Percentiles rank a stretch among this genome's conserved stretches.
These are phyloP conservation scores for Penaeus chinensis DNA, from an alignment of 1,140 invertebrate genomes.

Conservation along the genomic window DNA sequence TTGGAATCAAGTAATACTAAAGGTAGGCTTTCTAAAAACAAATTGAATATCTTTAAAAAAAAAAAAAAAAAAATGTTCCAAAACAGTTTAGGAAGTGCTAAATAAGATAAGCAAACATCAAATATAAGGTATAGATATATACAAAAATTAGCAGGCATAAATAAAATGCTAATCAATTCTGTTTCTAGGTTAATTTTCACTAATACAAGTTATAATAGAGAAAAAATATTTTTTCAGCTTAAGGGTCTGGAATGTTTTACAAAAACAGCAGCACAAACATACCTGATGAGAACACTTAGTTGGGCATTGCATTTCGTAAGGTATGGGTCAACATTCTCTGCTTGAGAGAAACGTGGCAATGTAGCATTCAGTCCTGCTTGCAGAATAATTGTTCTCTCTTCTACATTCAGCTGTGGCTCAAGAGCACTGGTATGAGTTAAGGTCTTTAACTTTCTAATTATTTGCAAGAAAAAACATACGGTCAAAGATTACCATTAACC, in stretches of 20 bases:
- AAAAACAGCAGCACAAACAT: not conserved
- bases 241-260: no score
- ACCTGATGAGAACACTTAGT: conserved; percentile 57
- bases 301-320: conserved; percentile 52
- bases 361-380: conserved; percentile 56
- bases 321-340: conserved; percentile 27
- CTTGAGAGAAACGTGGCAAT: conserved; percentile 27
- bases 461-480: not conserved
- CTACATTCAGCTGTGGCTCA: conserved; percentile 60
- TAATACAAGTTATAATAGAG: no score
- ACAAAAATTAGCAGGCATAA: no score
- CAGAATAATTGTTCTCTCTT: conserved; percentile 60
- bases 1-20: not conserved
- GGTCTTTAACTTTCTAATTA: conserved; percentile 16
- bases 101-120: no score
- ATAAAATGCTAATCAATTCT: no score
- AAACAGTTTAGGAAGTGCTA: no score
- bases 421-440: conserved; percentile 51
- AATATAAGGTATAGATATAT: no score
- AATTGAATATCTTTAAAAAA: no score
- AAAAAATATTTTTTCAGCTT: no score
- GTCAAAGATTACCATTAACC: not conserved
- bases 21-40: no score
- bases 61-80: no score
- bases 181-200: no score